Base-by-base conservation (phyloP, 2,888 invertebrate species). In the Hydraecia micacea region DNA sequence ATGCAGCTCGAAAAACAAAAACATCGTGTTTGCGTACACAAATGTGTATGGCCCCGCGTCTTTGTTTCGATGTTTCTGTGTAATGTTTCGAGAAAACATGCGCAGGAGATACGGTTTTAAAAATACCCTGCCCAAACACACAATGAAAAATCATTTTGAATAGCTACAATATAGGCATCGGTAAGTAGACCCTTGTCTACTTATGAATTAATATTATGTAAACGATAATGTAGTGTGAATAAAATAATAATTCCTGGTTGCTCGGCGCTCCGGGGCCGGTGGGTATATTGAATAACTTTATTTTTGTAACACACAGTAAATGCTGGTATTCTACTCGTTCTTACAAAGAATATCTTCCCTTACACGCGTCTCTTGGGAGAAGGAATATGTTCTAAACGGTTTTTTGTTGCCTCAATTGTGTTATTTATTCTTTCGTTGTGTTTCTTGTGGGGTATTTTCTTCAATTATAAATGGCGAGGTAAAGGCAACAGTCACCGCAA, bases 211-310 rank as follows among this genome's bases (percentile, higher is more conserved):
- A 77, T 85, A 46, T 55, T 68, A 84, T 82, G 86, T 72, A 69
- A 85, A 81, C 63, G 86, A 65, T 86, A 86, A 77, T 69, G 71
- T 77, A 77, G 82, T 74, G 77, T 77, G 82, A 77, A 84, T 81
- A 84, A 84, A 74, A 86, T 81, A 74, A 84, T 86, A 85, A 84
- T 84, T 74, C 60, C 28, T 73, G 76, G 73, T 58, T 49, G 18
- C 49, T 15, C 25, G 18, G 42, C 28, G 28, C 70, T 18, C 60
- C 39, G 18, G 52, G 58, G 62, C 65, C 49, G 55, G 32, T 11
- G 70, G 62, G 55, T 49, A n/a, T 68, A 55, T 52, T 82, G 84
- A 86, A 84, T 81, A 74, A 81, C 65, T 69, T 85, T 84, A 86
- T 65, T 74, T 70, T 81, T 69, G 42, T 67, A 85, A 62, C 63